These are phyloP conservation scores for Hemibagrus guttatus DNA, from an alignment of 2,797 vertebrate genomes.

Conservation along the genomic window DNA sequence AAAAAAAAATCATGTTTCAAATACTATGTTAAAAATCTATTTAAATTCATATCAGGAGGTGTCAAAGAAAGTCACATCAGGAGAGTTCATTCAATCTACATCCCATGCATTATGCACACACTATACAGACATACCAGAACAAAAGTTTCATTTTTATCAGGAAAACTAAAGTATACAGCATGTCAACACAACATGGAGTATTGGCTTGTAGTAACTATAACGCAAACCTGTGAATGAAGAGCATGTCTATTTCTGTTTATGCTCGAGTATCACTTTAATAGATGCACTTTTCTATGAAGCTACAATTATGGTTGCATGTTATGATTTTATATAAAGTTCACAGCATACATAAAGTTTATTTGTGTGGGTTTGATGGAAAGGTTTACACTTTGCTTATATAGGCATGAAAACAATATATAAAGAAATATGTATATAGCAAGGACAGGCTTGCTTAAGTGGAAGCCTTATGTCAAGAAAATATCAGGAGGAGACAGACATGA, in stretches of 20 bases:
- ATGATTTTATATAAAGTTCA: not conserved
- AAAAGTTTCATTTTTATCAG: not conserved
- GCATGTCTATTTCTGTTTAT: not conserved
- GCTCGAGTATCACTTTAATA: not conserved
- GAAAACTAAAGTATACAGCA: not conserved
- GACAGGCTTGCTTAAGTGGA: not conserved
- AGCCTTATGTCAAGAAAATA: not conserved
- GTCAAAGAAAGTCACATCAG: not conserved
- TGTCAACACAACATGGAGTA: not conserved
- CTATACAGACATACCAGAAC: not conserved
- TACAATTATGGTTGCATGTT: not conserved
- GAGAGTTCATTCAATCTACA: no score
- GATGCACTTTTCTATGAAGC: not conserved
- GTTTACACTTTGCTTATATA: not conserved
- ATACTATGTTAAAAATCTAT: not conserved
- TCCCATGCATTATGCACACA: not conserved
- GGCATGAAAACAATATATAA: not conserved
- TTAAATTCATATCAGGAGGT: not conserved
- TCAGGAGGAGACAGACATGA: not conserved
- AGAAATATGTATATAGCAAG: not conserved
- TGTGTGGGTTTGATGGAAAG: not conserved
- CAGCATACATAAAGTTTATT: not conserved
- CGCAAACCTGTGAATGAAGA: not conserved
- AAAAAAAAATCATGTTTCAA: not conserved
- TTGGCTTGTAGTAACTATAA: not conserved